These are phyloP conservation scores for Salmo trutta DNA, from an alignment of 2,797 vertebrate genomes.

Conservation along the genomic window DNA sequence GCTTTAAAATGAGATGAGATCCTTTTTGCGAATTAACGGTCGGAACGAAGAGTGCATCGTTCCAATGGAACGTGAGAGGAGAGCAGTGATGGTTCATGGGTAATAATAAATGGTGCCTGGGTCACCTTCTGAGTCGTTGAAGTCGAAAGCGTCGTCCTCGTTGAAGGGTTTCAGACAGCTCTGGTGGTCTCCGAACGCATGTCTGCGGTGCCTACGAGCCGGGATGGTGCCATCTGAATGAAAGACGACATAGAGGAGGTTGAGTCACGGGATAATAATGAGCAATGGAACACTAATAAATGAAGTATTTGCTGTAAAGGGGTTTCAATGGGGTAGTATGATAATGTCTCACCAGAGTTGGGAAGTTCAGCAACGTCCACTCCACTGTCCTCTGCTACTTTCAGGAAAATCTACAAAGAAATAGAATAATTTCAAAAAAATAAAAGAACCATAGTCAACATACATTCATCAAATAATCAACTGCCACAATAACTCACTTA, in stretches of 20 bases:
- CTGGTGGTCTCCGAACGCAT: slow-evolving; percentile 93
- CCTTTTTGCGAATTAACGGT: background rate
- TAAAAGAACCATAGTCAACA: background rate
- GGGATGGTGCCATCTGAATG: slow-evolving; percentile 89
- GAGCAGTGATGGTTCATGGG: slow-evolving; percentile 28
- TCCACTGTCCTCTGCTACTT: slow-evolving; percentile 94
- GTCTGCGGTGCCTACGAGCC: slow-evolving; percentile 85
- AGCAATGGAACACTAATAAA: background rate
- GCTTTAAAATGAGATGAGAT: background rate
- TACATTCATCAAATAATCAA: background rate
- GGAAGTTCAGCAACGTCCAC: slow-evolving; percentile 89
- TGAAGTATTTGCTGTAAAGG: background rate
- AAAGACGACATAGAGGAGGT: background rate
- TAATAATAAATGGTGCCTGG: slow-evolving; percentile 35
- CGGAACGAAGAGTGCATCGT: background rate
- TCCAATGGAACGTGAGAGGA: background rate
- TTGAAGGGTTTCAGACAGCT: slow-evolving; percentile 96
- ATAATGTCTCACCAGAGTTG: slow-evolving; percentile 79
- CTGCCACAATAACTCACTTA: background rate
- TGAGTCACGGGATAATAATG: background rate
- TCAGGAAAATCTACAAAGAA: slow-evolving; percentile 91
- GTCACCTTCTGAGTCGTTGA: slow-evolving; percentile 89
- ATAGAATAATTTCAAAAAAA: accelerated
- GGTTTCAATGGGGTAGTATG: background rate
- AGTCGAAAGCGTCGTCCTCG: slow-evolving; percentile 89